These are phyloP conservation scores for Anseranas semipalmata DNA, from an alignment of 2,113 vertebrate genomes.

Conservation along the genomic window DNA sequence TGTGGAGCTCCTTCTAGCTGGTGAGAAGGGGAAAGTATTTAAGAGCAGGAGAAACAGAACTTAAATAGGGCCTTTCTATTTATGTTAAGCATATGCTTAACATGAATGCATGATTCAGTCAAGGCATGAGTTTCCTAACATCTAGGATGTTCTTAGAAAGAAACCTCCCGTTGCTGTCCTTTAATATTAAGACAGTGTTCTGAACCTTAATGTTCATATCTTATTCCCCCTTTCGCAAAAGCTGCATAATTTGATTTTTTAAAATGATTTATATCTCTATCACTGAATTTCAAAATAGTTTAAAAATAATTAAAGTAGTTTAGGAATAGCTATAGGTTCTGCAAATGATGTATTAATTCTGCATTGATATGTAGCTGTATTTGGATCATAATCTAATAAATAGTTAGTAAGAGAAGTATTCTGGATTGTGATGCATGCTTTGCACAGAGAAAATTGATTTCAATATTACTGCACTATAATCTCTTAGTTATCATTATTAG, in stretches of 20 bases:
- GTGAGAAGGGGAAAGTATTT: conserved; percentile 74
- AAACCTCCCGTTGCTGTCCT: not conserved
- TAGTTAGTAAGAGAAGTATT: not conserved
- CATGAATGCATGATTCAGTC: not conserved
- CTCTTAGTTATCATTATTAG: not conserved
- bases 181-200: not conserved
- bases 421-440: not conserved
- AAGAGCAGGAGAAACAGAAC: not conserved
- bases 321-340: not conserved
- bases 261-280: not conserved
- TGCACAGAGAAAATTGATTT: not conserved
- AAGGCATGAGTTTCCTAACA: not conserved
- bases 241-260: not conserved
- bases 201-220: not conserved
- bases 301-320: not conserved
- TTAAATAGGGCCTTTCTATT: not conserved
- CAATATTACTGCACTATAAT: not conserved
- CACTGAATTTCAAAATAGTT: not conserved
- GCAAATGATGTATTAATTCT: not conserved
- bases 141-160: not conserved
- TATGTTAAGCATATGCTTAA: not conserved
- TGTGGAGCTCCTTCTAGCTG: conserved; percentile 94
- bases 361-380: not conserved
- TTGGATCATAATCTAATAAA: not conserved
- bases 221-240: not conserved